These are phyloP conservation scores for Apistogramma diplotaenia DNA, from an alignment of 2,113 vertebrate species.

Conservation along the genomic window DNA sequence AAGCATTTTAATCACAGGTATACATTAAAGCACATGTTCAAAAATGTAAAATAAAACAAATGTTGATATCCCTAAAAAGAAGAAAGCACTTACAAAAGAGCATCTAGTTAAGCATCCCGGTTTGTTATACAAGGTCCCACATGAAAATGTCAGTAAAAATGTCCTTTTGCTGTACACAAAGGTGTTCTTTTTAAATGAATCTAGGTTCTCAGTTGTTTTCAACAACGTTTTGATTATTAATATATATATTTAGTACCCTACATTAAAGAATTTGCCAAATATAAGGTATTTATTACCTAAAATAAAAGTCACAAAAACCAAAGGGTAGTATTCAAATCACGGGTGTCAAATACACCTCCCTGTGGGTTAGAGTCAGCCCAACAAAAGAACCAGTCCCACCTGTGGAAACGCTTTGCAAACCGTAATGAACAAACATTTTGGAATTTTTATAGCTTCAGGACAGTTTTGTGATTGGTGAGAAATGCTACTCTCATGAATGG, in stretches of 20 bases:
- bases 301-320: not conserved
- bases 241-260: not conserved
- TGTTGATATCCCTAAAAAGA: not conserved
- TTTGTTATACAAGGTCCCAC: not conserved
- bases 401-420: no score
- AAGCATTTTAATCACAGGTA: not conserved
- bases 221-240: not conserved
- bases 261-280: not conserved
- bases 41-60: not conserved
- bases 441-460: no score
- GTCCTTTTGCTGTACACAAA: not conserved
- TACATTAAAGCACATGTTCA: not conserved
- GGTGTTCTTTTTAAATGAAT: no score
- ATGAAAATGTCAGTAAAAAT: not conserved
- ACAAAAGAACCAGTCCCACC: not conserved
- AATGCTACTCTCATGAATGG: no score
- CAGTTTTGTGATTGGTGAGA: no score
- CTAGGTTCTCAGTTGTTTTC: not conserved
- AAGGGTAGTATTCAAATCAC: not conserved
- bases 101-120: not conserved
- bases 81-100: not conserved
- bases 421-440: no score
- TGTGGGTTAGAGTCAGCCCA: not conserved
- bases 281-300: not conserved
- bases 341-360: not conserved